Percentiles rank a stretch among this genome's conserved stretches.
These are phyloP conservation scores for Styela plicata DNA, from an alignment of 23 tunicate species.

Conservation along the genomic window DNA sequence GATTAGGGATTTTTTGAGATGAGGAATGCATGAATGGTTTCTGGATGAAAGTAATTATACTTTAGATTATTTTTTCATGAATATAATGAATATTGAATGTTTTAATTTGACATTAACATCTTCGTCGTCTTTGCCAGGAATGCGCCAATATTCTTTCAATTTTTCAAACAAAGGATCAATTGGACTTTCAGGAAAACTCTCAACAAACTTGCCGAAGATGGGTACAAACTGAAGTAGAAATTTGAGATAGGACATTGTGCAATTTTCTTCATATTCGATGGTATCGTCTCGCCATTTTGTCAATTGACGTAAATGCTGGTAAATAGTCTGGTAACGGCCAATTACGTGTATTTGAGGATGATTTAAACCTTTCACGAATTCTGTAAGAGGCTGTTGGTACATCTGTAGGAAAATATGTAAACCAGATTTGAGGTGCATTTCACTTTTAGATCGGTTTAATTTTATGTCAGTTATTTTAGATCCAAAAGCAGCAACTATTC, in stretches of 20 bases:
- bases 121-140: not conserved
- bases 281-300: not conserved
- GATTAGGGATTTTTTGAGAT: no score
- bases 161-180: not conserved
- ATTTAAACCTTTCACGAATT: no score
- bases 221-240: not conserved
- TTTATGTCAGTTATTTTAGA: not conserved
- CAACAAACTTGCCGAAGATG: not conserved
- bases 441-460: not conserved
- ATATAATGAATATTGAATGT: not conserved
- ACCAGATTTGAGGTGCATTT: not conserved
- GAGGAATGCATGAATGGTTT: no score
- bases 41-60: no score
- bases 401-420: no score
- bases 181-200: not conserved
- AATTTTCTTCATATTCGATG: not conserved
- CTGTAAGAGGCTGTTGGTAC: not conserved
- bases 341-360: not conserved
- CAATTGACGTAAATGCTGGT: not conserved
- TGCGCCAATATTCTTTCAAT: not conserved
- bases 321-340: not conserved
- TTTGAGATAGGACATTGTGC: not conserved
- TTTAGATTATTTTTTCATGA: not conserved
- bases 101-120: not conserved
- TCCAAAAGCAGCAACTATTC: not conserved